Evolutionary conservation across 1,140 invertebrate species (phyloP), one percentile per base, ranked within the genome.

Genomic region (Drosophila ironensis): DNA sequence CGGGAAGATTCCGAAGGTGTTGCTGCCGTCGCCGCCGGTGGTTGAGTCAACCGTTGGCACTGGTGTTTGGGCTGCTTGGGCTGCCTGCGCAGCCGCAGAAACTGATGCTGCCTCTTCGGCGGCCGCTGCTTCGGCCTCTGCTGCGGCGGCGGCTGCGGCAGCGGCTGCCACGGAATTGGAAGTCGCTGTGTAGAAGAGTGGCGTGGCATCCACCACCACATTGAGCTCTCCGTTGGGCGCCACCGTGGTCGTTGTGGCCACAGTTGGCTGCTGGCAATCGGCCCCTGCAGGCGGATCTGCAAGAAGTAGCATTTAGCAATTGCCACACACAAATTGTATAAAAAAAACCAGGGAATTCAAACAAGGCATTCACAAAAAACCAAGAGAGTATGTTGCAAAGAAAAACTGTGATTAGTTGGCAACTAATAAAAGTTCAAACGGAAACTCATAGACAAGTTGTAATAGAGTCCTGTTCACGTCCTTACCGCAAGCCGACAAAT

Each of bases 181-280:
- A 14, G 38, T 40, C 14, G 59, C 47, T 6, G 64, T 53, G 69
- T 51, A 77, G 9, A 87, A 87, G 22, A 87, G 54, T 24, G 81
- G 56, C 6, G 75, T 82, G 22, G 67, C 44, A 57, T 88, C 61
- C 2, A 72, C 75, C 7, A 81, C 52, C 4, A 84, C 68, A 45
- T 82, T 81, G 2, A 84, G 51, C 2, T 53, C 67, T 0, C 63
- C 63, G n/a, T 30, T 16, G 22, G 64, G 33, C 2, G 77, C 57
- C 9, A 69, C 33, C 4, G 52, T 33, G 17, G 78, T 41, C 17
- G 57, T 54, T 9, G 63, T 51, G 12, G 52, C 20, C 16, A 59
- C 52, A 5, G 38, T 11, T 20, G 14, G 33, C 14, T 37, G 22
- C 14, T 7, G 12, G 38, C n/a, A 33, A 33, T 14, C 14, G 30